Conservation (phyloP, 2,113 vertebrate species). For the Phalacrocorax brasilianus region DNA sequence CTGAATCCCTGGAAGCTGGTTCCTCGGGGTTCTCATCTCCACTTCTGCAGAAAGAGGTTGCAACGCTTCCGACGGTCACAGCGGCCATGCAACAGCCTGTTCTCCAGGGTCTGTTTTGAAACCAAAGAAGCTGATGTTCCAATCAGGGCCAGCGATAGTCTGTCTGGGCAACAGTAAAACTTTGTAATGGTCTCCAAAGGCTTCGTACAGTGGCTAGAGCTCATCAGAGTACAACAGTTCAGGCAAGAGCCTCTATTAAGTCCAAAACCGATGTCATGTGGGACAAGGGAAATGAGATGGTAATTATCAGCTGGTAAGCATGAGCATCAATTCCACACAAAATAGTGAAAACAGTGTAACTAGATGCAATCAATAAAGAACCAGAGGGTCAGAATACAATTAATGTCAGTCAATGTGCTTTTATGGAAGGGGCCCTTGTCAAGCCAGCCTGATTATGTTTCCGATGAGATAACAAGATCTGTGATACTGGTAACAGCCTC, state of each 20-base stretch:
- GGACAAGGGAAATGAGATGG: not conserved
- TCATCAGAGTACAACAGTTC: not conserved
- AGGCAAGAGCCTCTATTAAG: not conserved
- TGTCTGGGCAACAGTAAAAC: not conserved
- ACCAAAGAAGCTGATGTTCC: not conserved
- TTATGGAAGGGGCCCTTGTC: not conserved
- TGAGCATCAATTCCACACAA: not conserved
- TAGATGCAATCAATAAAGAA: slow-evolving; percentile 20
- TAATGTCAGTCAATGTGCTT: not conserved
- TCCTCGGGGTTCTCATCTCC: not conserved
- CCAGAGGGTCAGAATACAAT: not conserved
- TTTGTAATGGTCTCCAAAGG: not conserved
- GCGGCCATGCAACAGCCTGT: accelerated
- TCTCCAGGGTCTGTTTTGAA: not conserved
- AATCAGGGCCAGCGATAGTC: not conserved
- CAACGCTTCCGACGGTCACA: not conserved
- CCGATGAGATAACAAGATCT: not conserved
- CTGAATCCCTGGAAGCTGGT: not conserved
- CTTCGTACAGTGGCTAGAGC: not conserved
- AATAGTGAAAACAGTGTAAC: not conserved
- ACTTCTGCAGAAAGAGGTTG: not conserved
- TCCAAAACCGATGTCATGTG: not conserved
- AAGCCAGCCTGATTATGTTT: not conserved
- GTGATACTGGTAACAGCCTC: not conserved
- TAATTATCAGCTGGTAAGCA: not conserved